Percentiles rank a stretch among this genome's conserved stretches.
Conservation (phyloP, 2,888 invertebrate species). For the Lumbricus terrestris region DNA sequence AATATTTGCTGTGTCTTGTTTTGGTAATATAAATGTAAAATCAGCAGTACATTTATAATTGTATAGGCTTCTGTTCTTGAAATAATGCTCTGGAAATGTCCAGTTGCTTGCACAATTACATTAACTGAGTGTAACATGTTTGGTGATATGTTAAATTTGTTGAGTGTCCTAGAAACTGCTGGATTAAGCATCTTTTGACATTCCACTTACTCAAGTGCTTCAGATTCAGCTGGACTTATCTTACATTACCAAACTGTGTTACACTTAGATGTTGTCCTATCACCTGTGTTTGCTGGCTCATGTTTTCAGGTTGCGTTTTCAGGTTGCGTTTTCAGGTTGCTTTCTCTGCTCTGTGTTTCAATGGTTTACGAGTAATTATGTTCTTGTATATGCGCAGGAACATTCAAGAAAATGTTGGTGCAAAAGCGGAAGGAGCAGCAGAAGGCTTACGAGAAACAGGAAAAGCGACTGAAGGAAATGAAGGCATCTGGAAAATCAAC, state of each 20-base stretch:
- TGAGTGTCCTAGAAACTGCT: neutral
- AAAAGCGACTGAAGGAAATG: constrained; percentile 88
- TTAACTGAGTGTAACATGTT: too few relatives aligned
- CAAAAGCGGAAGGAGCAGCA: constrained; percentile 92
- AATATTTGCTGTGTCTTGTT: neutral
- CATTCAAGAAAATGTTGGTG: constrained; percentile 96
- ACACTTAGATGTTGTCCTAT: neutral
- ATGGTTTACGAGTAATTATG: neutral
- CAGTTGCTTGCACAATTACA: too few relatives aligned
- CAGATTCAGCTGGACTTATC: neutral
- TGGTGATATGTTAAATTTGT: too few relatives aligned
- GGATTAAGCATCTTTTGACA: neutral
- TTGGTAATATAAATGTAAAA: neutral
- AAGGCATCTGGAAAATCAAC: constrained; percentile 93
- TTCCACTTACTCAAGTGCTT: neutral
- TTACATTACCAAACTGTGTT: neutral
- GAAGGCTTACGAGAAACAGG: constrained; percentile 97
- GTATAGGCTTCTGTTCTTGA: neutral
- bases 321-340: neutral
- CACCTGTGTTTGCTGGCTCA: too few relatives aligned
- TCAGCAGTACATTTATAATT: neutral
- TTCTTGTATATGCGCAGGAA: constrained; percentile 38
- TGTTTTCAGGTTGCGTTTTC: neutral
- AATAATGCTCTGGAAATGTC: neutral
- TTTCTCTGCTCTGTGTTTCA: neutral